phyloP scores from a whole-genome alignment of 2,113 vertebrate species.

The Phrynocephalus versicolor region DNA sequence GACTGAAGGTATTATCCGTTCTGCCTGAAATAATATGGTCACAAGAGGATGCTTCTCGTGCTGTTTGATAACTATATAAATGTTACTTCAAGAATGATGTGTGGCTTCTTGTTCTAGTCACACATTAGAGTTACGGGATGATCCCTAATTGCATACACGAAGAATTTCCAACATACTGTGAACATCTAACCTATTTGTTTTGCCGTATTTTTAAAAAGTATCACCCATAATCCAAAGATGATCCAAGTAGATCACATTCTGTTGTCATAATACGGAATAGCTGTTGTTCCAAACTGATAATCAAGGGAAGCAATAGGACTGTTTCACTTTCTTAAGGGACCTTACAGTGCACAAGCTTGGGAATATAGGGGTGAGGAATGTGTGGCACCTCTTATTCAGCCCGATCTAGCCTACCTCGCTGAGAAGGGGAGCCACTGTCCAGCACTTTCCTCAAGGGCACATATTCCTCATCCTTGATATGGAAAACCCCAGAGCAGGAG shows the following conservation, averaged over 20 bases:
- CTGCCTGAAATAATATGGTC: not conserved
- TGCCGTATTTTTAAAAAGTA: not conserved
- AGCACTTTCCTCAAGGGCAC: too few relatives aligned
- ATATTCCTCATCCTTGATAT: too few relatives aligned
- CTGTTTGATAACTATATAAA: not conserved
- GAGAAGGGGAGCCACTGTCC: too few relatives aligned
- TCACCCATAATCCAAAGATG: not conserved
- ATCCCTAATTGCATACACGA: too few relatives aligned
- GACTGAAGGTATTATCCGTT: constrained; percentile 83
- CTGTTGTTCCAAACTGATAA: not conserved
- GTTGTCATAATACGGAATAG: not conserved
- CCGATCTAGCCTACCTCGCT: too few relatives aligned
- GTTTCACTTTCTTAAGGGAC: not conserved
- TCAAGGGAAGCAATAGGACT: not conserved
- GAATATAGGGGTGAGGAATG: not conserved
- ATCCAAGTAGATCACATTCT: too few relatives aligned
- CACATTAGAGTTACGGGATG: not conserved
- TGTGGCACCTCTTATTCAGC: too few relatives aligned
- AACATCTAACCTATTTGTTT: not conserved
- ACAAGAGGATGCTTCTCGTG: not conserved
- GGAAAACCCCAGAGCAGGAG: not conserved
- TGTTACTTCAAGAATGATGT: not conserved
- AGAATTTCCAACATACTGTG: not conserved
- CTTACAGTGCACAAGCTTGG: not conserved
- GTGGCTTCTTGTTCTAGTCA: not conserved